Conservation (phyloP, 2,888 invertebrate genomes). For the Leucoma salicis region DNA sequence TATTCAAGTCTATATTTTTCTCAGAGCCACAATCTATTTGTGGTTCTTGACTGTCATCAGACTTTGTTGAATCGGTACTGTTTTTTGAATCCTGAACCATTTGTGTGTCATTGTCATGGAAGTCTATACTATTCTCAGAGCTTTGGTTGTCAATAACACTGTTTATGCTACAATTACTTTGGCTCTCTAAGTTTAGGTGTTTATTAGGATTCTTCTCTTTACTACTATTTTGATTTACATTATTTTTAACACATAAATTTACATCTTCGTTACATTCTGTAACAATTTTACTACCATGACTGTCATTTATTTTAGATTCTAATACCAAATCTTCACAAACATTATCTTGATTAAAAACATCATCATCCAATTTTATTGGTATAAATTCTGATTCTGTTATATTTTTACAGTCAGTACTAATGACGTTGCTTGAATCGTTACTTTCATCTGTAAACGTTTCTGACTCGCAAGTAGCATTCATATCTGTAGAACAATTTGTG, state of each 20-base stretch:
- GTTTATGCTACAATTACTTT: background rate
- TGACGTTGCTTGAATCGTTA: background rate
- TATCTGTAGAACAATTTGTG: conserved; percentile 1
- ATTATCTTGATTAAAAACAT: no score
- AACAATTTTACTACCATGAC: background rate
- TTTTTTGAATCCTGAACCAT: no score
- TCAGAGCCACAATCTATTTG: no score
- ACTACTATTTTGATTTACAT: background rate
- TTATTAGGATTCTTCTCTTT: background rate
- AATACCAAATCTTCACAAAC: no score
- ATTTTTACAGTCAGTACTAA: background rate
- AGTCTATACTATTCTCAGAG: no score
- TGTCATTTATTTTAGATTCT: no score
- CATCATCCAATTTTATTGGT: no score
- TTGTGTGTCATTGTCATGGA: no score
- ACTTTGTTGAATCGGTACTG: no score
- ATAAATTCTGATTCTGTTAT: background rate
- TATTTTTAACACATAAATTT: background rate
- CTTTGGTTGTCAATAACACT: no score
- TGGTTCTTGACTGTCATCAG: no score
- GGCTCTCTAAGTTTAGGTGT: background rate
- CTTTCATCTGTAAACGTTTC: conserved; percentile 14
- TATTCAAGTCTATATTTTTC: no score
- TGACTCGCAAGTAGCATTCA: conserved; percentile 14
- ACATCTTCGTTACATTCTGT: background rate